Evolutionary conservation across 2,888 invertebrate genomes (phyloP), one percentile per base, ranked within the genome.

Genomic region (Pristionchus japonicus): DNA sequence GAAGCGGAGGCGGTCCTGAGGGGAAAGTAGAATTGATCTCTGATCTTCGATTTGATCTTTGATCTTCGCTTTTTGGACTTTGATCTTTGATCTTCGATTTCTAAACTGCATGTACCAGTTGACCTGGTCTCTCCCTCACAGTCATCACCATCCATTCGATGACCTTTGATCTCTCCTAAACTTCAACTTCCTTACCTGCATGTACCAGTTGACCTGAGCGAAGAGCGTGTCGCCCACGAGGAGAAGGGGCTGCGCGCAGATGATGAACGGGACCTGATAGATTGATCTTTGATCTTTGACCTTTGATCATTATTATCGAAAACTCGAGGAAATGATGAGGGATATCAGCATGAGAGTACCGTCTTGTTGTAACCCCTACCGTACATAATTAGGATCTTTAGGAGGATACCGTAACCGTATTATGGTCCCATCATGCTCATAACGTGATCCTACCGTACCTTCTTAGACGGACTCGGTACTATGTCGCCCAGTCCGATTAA

Each of bases 61-160:
- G 67, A 15, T 34, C 31, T 67, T 67, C 34, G 64, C n/a, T 64
- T 27, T 64, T 9, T 31, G 11, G 27, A 7, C 27, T 43, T 11
- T 43, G 43, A 43, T 43, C 43, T n/a, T n/a, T n/a, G n/a, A n/a
- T n/a, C n/a, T n/a, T n/a, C n/a, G n/a, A n/a, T n/a, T 83, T 1
- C 80, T 80, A 20, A 83, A 52, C 82, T 83, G 82, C 82, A 83
- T 83, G 82, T 83, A 83, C 82, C 82, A 83, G 11, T 83, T 83
- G 52, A 52, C 37, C 52, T 83, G 82, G n/a, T n/a, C n/a, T n/a
- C n/a, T n/a, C n/a, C n/a, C n/a, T n/a, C n/a, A n/a, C n/a, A n/a
- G n/a, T n/a, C n/a, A n/a, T n/a, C n/a, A n/a, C n/a, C n/a, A n/a
- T n/a, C n/a, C n/a, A n/a, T n/a, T n/a, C n/a, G n/a, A n/a, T n/a